A percentile compares a stretch with the other conserved stretches of the same genome.
phyloP scores from a whole-genome alignment of 2,797 vertebrate species.

The Pipistrellus nathusii region DNA sequence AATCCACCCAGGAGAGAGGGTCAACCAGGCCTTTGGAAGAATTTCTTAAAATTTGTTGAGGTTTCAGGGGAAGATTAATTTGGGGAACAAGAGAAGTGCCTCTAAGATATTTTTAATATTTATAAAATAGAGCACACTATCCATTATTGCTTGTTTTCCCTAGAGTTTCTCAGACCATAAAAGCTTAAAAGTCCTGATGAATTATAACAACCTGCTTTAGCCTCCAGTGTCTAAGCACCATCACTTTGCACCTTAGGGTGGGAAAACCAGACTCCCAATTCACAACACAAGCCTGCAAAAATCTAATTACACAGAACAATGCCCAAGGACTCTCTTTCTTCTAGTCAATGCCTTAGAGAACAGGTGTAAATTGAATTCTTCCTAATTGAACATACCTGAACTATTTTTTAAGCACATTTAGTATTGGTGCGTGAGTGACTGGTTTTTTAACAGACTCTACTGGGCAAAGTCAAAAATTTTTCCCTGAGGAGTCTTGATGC shows the following conservation, averaged over 20 bases:
- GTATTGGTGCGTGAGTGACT: not conserved
- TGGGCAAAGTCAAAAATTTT: conserved; percentile 32
- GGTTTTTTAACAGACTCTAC: conserved; percentile 8
- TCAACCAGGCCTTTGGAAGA: not conserved
- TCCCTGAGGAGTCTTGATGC: not conserved
- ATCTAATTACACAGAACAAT: conserved; percentile 78
- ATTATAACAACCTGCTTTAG: conserved; percentile 29
- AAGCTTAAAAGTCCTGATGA: conserved; percentile 46
- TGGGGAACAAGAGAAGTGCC: not conserved
- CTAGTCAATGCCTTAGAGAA: conserved; percentile 75
- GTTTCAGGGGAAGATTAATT: conserved; percentile 48
- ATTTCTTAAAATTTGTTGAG: not conserved
- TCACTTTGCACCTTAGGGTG: conserved; percentile 37
- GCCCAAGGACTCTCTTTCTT: conserved; percentile 71
- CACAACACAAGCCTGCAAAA: conserved; percentile 67
- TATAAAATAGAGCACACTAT: not conserved
- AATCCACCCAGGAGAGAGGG: not conserved
- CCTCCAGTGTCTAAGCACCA: conserved; percentile 30
- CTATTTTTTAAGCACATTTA: conserved; percentile 51
- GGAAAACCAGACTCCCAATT: conserved; percentile 67
- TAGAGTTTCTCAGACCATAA: conserved; percentile 31
- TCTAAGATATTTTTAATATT: conserved; percentile 54
- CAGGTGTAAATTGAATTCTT: conserved; percentile 71
- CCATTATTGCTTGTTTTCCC: not conserved
- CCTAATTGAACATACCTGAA: conserved; percentile 66